Base-by-base conservation (phyloP, 2,888 invertebrate species). In the Drosophila stalkeri region DNA sequence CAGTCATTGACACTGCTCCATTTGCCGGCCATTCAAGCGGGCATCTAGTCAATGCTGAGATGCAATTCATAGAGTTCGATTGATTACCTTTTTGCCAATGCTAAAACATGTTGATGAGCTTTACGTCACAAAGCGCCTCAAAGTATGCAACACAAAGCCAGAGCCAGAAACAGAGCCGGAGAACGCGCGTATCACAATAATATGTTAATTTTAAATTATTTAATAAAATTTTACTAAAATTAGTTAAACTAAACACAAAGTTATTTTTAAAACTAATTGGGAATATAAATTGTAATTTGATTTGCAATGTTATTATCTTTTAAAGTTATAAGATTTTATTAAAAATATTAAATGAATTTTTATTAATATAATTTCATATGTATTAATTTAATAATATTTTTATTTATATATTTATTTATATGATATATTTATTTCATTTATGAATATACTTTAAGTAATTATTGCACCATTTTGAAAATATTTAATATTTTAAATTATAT, bases 1-100 rank as follows among this genome's bases (percentile, higher is more conserved):
- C 82, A 82, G 85, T 86, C 86, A 86, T 82, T 85, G 85, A 84
- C 85, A 84, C 75, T 65, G 59, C 47, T 59, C 59, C 64, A 64
- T 64, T 77, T 64, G 62, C 64, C 66, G 77, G 44, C 71, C 49
- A 62, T 60, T 60, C 62, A 16, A 23, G 39, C 23, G 27, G 35
- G 33, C 44, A 44, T 46, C 60, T 43, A 47, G 47, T 66, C 33
- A 14, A 20, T 43, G 60, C 47, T n/a, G 35, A 27, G 52, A 33
- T 62, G 55, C 57, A 62, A 37, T 35, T 64, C 51, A 73, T 76
- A 68, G 20, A 27, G 43, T 37, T 33, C 18, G 18, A 51, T 57
- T 46, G 37, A 64, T 64, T 68, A 72, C 76, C 72, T 76, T 49
- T 72, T 57, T 18, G 20, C 7, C 16, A 11, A 18, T 31, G 31